Evolutionary conservation across 2,113 vertebrate genomes (phyloP).

Genomic region (Oreochromis niloticus): DNA sequence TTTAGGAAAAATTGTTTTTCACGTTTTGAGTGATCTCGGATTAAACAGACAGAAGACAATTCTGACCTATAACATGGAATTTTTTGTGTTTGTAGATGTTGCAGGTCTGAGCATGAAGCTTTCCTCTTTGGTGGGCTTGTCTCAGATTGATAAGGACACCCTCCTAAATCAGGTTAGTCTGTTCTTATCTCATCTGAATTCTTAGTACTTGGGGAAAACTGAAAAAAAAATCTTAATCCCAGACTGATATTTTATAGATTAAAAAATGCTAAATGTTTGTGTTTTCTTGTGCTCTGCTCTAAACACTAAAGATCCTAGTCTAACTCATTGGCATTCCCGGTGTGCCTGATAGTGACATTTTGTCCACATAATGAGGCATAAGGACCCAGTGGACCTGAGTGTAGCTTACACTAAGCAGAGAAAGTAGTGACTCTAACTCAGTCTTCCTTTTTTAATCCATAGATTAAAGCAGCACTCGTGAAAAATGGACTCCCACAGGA

Average conservation of each 20-base stretch:
- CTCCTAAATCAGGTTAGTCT: background rate
- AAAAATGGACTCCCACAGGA: background rate
- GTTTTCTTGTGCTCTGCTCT: background rate
- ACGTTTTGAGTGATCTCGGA: no score
- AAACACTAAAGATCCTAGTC: background rate
- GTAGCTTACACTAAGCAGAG: background rate
- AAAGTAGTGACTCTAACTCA: background rate
- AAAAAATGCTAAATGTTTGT: background rate
- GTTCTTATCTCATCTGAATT: background rate
- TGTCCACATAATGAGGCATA: background rate
- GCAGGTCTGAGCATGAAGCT: background rate
- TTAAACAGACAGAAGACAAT: no score
- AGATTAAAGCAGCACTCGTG: background rate
- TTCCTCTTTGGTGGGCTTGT: background rate
- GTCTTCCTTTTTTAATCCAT: background rate
- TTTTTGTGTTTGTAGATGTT: background rate
- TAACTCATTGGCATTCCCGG: background rate
- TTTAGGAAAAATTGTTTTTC: no score
- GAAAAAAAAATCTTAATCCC: background rate
- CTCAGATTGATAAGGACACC: background rate
- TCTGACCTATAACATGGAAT: no score
- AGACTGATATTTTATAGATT: background rate
- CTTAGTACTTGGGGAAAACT: background rate
- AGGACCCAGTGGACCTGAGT: background rate
- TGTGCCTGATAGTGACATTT: background rate